phyloP scores from a whole-genome alignment of 2,113 vertebrate genomes.

The Capreolus pygargus region DNA sequence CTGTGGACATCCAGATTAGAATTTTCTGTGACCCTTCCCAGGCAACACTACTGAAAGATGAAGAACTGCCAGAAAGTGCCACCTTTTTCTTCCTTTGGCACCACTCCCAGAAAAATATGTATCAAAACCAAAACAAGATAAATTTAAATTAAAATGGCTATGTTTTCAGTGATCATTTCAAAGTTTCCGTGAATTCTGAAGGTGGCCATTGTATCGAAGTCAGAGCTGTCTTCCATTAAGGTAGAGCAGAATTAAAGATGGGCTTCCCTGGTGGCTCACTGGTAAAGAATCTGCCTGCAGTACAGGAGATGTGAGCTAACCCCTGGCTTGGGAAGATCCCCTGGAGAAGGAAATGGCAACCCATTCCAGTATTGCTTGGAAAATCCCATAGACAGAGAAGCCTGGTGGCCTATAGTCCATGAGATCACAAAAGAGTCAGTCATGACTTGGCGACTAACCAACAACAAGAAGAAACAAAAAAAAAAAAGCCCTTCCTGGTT shows the following conservation, averaged over 20 bases:
- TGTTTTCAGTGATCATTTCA: neutral
- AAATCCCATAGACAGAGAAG: neutral
- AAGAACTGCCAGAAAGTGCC: neutral
- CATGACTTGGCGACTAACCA: neutral
- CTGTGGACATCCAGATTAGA: neutral
- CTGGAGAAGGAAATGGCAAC: neutral
- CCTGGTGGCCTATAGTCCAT: neutral
- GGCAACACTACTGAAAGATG: neutral
- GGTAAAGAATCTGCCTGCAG: neutral
- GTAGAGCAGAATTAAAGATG: neutral
- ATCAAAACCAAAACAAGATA: neutral
- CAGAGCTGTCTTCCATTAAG: neutral
- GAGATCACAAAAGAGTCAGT: neutral
- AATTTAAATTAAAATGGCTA: neutral
- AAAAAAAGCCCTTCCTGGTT: neutral
- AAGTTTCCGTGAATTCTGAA: neutral
- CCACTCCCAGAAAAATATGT: neutral
- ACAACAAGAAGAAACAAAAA: neutral
- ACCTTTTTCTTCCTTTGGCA: constrained; percentile 24
- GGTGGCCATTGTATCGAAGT: neutral
- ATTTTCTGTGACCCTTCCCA: neutral
- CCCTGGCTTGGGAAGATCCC: neutral
- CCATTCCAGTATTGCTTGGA: neutral
- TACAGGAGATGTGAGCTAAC: neutral
- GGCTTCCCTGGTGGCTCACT: neutral